Evolutionary conservation across 1,140 invertebrate genomes (phyloP).

Genomic region (Drosophila rufa): DNA sequence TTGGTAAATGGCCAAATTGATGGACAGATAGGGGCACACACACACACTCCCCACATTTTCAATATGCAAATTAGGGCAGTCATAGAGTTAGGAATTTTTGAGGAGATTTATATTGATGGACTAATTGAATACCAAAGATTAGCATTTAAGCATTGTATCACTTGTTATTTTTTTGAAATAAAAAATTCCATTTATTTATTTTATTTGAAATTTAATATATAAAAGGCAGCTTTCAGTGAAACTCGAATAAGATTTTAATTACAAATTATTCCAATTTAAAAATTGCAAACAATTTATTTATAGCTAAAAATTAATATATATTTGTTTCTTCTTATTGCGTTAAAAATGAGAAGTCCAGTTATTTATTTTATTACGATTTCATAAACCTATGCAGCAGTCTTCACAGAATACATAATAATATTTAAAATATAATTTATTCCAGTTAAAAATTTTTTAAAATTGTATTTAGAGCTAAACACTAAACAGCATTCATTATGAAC

Average conservation of each 20-base stretch:
- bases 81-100: constrained; percentile 8
- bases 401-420: not conserved
- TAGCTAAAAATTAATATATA: too few relatives aligned
- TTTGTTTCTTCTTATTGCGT: too few relatives aligned
- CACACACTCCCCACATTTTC: not conserved
- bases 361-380: not conserved
- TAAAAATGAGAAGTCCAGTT: not conserved
- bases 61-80: constrained; percentile 19
- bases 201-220: not conserved
- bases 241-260: not conserved
- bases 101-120: constrained; percentile 17
- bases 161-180: not conserved
- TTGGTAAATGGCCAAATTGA: constrained; percentile 54
- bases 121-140: not conserved
- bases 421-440: not conserved
- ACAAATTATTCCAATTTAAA: not conserved
- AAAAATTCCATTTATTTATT: not conserved
- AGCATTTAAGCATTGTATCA: too few relatives aligned
- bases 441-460: too few relatives aligned
- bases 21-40: constrained; percentile 15
- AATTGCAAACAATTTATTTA: too few relatives aligned
- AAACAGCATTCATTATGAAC: too few relatives aligned
- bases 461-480: too few relatives aligned
- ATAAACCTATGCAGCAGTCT: not conserved
- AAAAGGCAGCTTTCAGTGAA: not conserved